Conservation (phyloP, 2,113 vertebrate species). For the Gymnobelideus leadbeateri region DNA sequence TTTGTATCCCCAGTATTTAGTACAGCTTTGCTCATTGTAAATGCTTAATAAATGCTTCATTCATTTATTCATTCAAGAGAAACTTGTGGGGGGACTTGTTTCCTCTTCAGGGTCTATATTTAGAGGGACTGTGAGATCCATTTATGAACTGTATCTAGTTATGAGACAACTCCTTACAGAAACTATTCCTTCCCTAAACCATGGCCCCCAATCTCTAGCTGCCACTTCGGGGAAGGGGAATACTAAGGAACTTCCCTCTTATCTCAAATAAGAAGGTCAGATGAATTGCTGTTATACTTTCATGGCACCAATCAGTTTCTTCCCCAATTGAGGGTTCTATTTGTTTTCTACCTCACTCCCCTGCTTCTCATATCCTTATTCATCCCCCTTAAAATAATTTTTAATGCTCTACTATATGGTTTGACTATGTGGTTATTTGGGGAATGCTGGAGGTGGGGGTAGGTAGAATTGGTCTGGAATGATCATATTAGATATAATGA, state of each 20-base stretch:
- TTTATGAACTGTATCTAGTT: not conserved
- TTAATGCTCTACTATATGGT: not conserved
- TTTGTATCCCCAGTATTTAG: not conserved
- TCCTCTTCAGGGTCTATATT: not conserved
- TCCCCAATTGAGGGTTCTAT: not conserved
- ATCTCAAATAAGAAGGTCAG: not conserved
- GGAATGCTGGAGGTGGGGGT: not conserved
- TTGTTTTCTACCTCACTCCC: not conserved
- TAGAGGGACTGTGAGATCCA: not conserved
- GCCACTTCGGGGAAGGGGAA: not conserved
- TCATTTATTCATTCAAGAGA: not conserved
- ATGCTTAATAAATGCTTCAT: not conserved
- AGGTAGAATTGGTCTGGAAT: not conserved
- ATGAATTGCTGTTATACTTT: not conserved
- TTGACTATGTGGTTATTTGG: not conserved
- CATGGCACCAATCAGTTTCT: not conserved
- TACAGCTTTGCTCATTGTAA: not conserved
- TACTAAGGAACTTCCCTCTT: not conserved
- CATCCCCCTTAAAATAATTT: not conserved
- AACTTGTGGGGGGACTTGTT: not conserved
- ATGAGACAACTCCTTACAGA: not conserved
- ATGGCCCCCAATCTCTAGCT: not conserved
- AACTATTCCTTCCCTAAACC: no score
- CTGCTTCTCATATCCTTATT: not conserved
- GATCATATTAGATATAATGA: not conserved